These are phyloP conservation scores for Oncopeltus fasciatus DNA, from an alignment of 1,140 invertebrate species.

Conservation along the genomic window DNA sequence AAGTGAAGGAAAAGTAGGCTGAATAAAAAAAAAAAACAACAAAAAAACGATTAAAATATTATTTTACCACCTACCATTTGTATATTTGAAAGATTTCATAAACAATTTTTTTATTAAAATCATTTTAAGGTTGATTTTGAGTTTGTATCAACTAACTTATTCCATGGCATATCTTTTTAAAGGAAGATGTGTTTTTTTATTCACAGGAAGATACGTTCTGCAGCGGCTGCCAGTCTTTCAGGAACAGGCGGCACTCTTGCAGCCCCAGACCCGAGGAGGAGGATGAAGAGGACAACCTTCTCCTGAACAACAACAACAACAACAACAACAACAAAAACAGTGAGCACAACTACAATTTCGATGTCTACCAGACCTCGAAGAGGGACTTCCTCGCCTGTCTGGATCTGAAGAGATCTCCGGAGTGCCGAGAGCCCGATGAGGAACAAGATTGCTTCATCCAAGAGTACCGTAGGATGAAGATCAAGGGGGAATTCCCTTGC, in stretches of 20 bases:
- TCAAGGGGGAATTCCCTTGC: constrained; percentile 77
- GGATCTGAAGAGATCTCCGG: background rate
- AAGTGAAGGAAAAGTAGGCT: too few species aligned
- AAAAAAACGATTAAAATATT: too few species aligned
- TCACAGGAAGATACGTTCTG: background rate
- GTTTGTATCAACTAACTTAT: too few species aligned
- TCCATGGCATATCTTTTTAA: too few species aligned
- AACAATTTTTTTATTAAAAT: too few species aligned
- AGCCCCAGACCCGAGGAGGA: background rate
- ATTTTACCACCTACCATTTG: too few species aligned
- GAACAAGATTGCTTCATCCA: constrained; percentile 63
- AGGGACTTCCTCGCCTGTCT: background rate
- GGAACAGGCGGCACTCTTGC: background rate
- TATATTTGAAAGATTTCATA: too few species aligned
- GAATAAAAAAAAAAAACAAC: too few species aligned
- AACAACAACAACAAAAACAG: background rate
- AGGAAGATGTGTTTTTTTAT: too few species aligned
- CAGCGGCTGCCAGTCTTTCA: background rate
- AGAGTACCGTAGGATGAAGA: constrained; percentile 69
- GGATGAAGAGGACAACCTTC: too few species aligned
- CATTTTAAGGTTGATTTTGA: too few species aligned
- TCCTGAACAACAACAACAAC: too few species aligned
- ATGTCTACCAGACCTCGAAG: background rate
- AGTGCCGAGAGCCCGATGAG: constrained; percentile 38
- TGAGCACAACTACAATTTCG: background rate